A percentile compares a stretch with the other conserved stretches of the same genome.
Evolutionary conservation across 2,113 vertebrate species (phyloP).

Genomic region (Anguilla japonica): DNA sequence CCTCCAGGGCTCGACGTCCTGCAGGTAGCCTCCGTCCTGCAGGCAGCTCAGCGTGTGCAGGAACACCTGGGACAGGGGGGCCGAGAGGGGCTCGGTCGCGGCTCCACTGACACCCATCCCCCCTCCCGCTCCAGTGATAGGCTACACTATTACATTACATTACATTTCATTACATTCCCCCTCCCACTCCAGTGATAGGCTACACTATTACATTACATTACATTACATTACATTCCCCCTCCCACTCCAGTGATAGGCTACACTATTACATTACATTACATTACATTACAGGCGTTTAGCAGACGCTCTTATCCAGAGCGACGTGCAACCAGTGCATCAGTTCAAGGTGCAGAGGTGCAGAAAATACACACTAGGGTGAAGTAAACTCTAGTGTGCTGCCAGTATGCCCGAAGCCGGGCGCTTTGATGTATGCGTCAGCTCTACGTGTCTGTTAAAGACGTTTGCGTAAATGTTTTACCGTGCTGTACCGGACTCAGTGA

Average conservation of each 20-base stretch:
- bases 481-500: background rate
- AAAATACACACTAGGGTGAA: too few relatives aligned
- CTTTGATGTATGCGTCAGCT: background rate
- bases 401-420: too few relatives aligned
- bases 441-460: background rate
- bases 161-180: too few relatives aligned
- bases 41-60: constrained; percentile 76
- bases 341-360: too few relatives aligned
- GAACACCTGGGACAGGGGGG: constrained; percentile 76
- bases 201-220: too few relatives aligned
- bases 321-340: too few relatives aligned
- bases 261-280: too few relatives aligned
- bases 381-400: too few relatives aligned
- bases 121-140: background rate
- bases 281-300: too few relatives aligned
- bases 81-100: background rate
- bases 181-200: background rate
- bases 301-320: too few relatives aligned
- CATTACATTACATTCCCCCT: background rate
- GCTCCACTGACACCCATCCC: too few relatives aligned
- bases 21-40: constrained; percentile 74
- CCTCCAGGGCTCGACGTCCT: constrained; percentile 78
- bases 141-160: too few relatives aligned
- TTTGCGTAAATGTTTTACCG: background rate
- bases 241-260: background rate